Base-by-base conservation (phyloP, 1,140 invertebrate species). In the Neodiprion lecontei region DNA sequence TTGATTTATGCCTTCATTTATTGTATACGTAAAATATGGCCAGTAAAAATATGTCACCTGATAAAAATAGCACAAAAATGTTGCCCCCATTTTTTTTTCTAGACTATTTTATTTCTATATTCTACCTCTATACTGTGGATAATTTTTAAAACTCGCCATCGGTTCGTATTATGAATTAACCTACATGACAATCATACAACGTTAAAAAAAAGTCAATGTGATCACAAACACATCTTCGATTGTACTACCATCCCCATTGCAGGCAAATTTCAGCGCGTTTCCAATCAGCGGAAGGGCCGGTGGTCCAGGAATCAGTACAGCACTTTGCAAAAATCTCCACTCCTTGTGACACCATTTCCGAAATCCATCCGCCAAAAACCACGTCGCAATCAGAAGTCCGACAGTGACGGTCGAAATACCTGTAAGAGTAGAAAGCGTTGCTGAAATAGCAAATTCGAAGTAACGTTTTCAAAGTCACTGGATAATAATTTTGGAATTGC, bases 211-310 rank as follows among this genome's bases (percentile, higher is more conserved):
- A 1, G 28, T 40, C 28, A 40, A 5, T 40, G 28, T 61, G n/a
- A 61, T 61, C 17, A 21, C 0, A 21, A 21, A 21, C 17, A 21
- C 17, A 0, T 21, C 17, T 21, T 21, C 17, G 17, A 21, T 21
- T 21, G 17, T 21, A 21, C 69, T 69, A 78, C 79, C 79, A 2
- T 80, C 75, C 17, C 65, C 70, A 70, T 23, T 67, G 65, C 75
- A 84, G 75, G 83, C 77, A 70, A 75, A 81, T 67, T 68, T 73
- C 21, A 84, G 79, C 50, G 85, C 85, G 74, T 89, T 89, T 40
- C 89, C 89, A 9, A 90, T 72, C 3, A 90, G 40, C 5, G 88
- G 89, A 0, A 88, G 48, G 3, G 85, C 77, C 9, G 80, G 81
- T 1, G 89, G 89, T 65, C 89, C 89, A 7, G 83, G 81, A 17